Evolutionary conservation across 2,888 invertebrate species (phyloP), one percentile per base, ranked within the genome.

Genomic region (Temnothorax unifasciatus): DNA sequence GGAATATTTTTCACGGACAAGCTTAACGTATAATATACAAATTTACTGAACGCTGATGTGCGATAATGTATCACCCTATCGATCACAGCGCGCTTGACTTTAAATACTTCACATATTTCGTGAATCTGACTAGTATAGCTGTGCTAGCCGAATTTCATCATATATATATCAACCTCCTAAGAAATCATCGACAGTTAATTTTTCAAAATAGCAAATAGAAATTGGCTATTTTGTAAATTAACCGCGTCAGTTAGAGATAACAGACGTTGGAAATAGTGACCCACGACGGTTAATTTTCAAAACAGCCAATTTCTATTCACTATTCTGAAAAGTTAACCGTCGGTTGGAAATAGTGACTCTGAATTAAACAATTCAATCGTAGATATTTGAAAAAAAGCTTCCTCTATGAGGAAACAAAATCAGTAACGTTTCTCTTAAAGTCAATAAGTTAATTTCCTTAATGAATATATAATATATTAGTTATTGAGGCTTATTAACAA

Each of bases 1-100:
- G 29, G 29, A 54, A 57, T 25, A 64, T 52, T 64, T 76, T 64
- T 52, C 64, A 38, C 38, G n/a, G 1, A 34, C 11, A 57, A 41
- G 11, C 15, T 68, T 57, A 38, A 77, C 41, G n/a, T 66, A 77
- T 54, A 66, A 66, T 29, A 9, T 54, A 68, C 57, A 6, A 38
- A 77, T 11, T 29, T n/a, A 66, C 44, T 66, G 38, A 44, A 77
- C 34, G 15, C 21, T 41, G 41, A 54, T 77, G 18, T 50, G 9
- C 11, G 13, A 64, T 76, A 68, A 41, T 44, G 15, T 29, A 18
- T 5, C 15, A 29, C 21, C 15, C 57, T 68, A 54, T 57, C 18
- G 44, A 77, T 44, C 29, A 57, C 18, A 76, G 21, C 0, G n/a
- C 11, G 4, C n/a, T 8, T 13, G 15, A 3, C 34, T 21, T 50